Evolutionary conservation across 2,888 invertebrate genomes (phyloP).

Genomic region (Crepidodera aurea): DNA sequence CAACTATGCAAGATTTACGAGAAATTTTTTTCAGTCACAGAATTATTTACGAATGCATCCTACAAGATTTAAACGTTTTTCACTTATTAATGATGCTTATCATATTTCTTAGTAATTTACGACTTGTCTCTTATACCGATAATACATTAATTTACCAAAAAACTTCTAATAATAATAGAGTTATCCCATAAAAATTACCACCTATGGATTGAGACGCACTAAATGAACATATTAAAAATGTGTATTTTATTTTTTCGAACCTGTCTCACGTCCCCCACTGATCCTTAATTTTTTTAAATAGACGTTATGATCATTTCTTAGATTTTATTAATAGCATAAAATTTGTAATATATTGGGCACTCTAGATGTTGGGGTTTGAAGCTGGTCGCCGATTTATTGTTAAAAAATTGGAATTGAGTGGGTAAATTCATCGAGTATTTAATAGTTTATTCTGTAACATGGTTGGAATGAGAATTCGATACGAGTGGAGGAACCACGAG

Average conservation of each 20-base stretch:
- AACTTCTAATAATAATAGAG: constrained; percentile 20
- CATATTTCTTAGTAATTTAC: constrained; percentile 28
- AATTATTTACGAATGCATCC: constrained; percentile 24
- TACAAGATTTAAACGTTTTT: constrained; percentile 17
- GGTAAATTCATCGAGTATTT: no score
- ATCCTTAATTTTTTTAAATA: constrained; percentile 24
- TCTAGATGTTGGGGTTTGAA: no score
- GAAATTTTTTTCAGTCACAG: constrained; percentile 17
- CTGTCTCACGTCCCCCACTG: constrained; percentile 26
- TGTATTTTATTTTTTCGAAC: constrained; percentile 30
- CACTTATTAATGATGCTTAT: constrained; percentile 29
- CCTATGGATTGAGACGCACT: constrained; percentile 31
- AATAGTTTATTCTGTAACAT: no score
- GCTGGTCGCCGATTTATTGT: no score
- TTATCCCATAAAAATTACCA: constrained; percentile 34
- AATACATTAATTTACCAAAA: constrained; percentile 26
- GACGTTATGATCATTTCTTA: constrained; percentile 16
- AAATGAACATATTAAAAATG: constrained; percentile 36
- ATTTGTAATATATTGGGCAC: constrained; percentile 15
- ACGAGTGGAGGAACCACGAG: no score
- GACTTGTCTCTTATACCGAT: constrained; percentile 17
- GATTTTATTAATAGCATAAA: constrained; percentile 26
- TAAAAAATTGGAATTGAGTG: no score
- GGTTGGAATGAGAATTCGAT: no score
- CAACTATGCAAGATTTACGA: constrained; percentile 20